Conservation (phyloP, 1,140 invertebrate species). For the Drosophila carrolli region DNA sequence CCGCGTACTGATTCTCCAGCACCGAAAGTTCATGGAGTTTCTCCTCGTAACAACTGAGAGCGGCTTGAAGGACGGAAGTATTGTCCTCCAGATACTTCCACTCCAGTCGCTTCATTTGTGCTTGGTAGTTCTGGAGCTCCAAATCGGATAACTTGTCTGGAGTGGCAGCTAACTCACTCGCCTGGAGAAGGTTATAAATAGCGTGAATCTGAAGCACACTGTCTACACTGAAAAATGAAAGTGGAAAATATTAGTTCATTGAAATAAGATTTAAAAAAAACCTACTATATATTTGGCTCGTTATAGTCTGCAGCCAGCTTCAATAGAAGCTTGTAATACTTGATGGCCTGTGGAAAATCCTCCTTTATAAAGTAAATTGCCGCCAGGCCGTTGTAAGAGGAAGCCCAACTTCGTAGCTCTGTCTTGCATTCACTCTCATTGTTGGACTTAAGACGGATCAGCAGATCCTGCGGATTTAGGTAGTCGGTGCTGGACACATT, state of each 20-base stretch:
- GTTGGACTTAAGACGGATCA: conserved; percentile 88
- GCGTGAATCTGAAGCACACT: conserved; percentile 88
- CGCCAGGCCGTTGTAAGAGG: conserved; percentile 88
- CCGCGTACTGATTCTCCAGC: conserved; percentile 16
- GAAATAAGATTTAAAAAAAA: not conserved
- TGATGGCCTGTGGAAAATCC: conserved; percentile 86
- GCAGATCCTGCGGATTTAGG: conserved; percentile 87
- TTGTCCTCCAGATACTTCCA: conserved; percentile 86
- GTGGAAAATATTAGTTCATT: not conserved
- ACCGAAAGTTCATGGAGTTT: conserved; percentile 30
- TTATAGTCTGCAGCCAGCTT: conserved; percentile 70
- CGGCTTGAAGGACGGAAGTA: conserved; percentile 37
- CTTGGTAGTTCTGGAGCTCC: conserved; percentile 30
- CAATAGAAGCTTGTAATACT: conserved; percentile 87
- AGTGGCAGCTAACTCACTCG: conserved; percentile 18
- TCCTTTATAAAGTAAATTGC: conserved; percentile 87
- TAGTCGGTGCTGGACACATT: conserved; percentile 54
- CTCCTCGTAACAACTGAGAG: conserved; percentile 30
- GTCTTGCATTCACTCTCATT: conserved; percentile 89
- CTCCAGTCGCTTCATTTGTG: conserved; percentile 85
- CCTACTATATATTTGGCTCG: conserved; percentile 61
- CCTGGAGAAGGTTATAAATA: conserved; percentile 87
- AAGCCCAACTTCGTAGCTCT: conserved; percentile 87
- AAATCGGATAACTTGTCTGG: not conserved
- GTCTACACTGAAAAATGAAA: conserved; percentile 78